Base-by-base conservation (phyloP, 2,113 vertebrate species). In the Mus spicilegus region DNA sequence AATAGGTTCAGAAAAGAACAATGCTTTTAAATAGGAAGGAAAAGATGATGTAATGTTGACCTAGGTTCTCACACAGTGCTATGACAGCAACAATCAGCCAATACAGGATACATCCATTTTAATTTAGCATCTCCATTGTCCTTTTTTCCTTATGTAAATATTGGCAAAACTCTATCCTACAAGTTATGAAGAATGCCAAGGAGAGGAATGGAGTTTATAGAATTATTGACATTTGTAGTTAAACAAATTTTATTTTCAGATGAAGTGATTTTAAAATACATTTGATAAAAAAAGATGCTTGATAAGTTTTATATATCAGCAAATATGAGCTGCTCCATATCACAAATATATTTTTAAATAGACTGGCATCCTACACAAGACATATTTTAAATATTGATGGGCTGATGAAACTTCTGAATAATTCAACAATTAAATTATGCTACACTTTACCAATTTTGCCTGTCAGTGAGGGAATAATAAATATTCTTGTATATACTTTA, bases 361-460 rank as follows among this genome's bases (percentile, higher is more conserved):
- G 65, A 46, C 33, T 93, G 63, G 28, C 42, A 97, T 92, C 14
- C 24, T 97, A 54, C 84, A 80, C 0, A 94, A 92, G 14, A 65
- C 33, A 51, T 82, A 89, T 95, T 94, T 95, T 82, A 98, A 98
- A 96, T 97, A 97, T 93, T 90, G 95, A 98, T 98, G 96, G 95
- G 87, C 96, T 98, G 98, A 98, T 98, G 97, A 98, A 98, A 91
- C 97, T 97, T 98, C 96, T 97, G 96, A 98, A 97, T 98, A 98
- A 99, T 98, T 98, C 63, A 96, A 76, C 65, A 85, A 76, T 91
- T 96, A 94, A 65, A 95, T 97, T 73, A 95, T 92, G 28, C 67
- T 72, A 51, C 72, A 86, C 9, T 94, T 87, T 95, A 94, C 17
- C 81, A 90, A 81, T 92, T 93, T 93, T 93, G 22, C 70, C 70